Base-by-base conservation (phyloP, 2,113 vertebrate genomes). In the Gavialis gangeticus region DNA sequence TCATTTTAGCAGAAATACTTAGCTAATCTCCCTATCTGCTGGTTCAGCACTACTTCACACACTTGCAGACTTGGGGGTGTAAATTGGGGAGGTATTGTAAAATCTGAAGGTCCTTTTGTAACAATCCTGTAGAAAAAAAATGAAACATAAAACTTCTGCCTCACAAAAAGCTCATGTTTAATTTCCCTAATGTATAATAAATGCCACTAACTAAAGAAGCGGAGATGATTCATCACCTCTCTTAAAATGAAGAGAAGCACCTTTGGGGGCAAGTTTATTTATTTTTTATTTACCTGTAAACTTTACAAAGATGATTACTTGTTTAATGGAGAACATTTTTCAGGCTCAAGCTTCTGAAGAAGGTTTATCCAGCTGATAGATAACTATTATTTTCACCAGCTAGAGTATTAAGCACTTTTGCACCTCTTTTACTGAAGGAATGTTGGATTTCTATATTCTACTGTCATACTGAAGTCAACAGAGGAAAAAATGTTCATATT, bases 271-370 rank as follows among this genome's bases (percentile, higher is more conserved):
- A 37, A 37, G 60, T 62, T 77, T 88, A 89, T 86, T 81, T 82
- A 84, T 75, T 86, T 54, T 77, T 22, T n/a, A 66, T 58, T 54
- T n/a, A 22, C 30, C 88, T 79, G 14, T 89, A 66, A 84, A 73
- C 67, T 79, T 63, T 34, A 2, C 60, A 87, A 88, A 54, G 82
- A 34, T 82, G 88, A 91, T 0, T 0, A 77, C 75, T 93, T 79
- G 80, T 79, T 93, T 85, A 89, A 85, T 25, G 27, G 90, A 19
- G 64, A 91, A 88, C 79, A 58, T 85, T 85, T 93, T 87, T 87
- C 55, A 82, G 92, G 57, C 91, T 86, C 66, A 62, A 34, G 60
- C 15, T 84, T 94, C 78, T 62, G 30, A 84, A 81, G 80, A 63
- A 34, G n/a, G 17, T 94, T 60, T 90, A 94, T 62, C 82, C 64